Percentiles rank a stretch among this genome's conserved stretches.
Evolutionary conservation across 2,888 invertebrate species (phyloP).

Genomic region (Cepaea hortensis): DNA sequence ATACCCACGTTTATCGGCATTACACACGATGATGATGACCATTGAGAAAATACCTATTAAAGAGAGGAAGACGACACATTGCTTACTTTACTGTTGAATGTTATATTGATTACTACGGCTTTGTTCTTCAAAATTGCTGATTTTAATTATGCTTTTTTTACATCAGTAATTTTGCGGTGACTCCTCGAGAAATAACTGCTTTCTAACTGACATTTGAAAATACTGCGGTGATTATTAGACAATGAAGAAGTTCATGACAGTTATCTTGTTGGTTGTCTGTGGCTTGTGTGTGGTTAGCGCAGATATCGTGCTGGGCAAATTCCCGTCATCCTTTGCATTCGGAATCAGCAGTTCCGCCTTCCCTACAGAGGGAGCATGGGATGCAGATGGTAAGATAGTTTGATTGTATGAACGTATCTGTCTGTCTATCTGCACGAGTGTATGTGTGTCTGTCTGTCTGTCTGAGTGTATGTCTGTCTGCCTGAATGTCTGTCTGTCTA

Average conservation of each 20-base stretch:
- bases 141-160: too few species aligned
- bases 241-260: not conserved
- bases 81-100: too few species aligned
- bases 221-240: not conserved
- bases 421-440: not conserved
- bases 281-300: not conserved
- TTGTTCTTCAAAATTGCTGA: too few species aligned
- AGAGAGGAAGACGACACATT: too few species aligned
- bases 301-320: slow-evolving; percentile 21
- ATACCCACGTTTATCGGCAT: too few species aligned
- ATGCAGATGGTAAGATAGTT: slow-evolving; percentile 74
- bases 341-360: slow-evolving; percentile 78
- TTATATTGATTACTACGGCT: too few species aligned
- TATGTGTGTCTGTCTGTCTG: too few species aligned
- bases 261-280: not conserved
- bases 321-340: slow-evolving; percentile 58
- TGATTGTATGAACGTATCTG: not conserved
- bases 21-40: too few species aligned
- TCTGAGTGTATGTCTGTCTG: too few species aligned
- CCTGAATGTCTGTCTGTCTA: not conserved
- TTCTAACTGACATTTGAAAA: not conserved
- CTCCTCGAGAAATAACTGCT: too few species aligned
- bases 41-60: too few species aligned
- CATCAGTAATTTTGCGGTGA: too few species aligned
- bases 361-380: slow-evolving; percentile 82